Conservation (phyloP, 2,888 invertebrate genomes). For the Altica lythri region DNA sequence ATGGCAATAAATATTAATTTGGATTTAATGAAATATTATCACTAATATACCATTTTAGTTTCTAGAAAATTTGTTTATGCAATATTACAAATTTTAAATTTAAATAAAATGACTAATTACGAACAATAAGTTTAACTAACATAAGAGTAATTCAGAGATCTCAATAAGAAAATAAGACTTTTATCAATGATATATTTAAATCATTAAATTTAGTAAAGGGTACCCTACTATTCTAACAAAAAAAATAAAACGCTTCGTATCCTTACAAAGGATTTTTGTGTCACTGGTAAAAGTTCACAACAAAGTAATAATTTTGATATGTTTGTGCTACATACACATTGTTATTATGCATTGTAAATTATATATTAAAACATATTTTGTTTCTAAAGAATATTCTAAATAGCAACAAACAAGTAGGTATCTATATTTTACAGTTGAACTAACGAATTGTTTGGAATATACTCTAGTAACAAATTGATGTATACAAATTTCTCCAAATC, state of each 20-base stretch:
- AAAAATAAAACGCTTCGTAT: too few species aligned
- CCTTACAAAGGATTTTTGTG: too few species aligned
- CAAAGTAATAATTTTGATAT: slow-evolving; percentile 32
- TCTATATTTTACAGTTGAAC: background rate
- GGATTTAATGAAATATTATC: slow-evolving; percentile 26
- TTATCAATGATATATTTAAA: slow-evolving; percentile 3
- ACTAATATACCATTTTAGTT: slow-evolving; percentile 32
- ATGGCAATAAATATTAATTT: too few species aligned
- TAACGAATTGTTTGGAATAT: slow-evolving; percentile 19
- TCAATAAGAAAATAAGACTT: slow-evolving; percentile 21
- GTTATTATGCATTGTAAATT: slow-evolving; percentile 34
- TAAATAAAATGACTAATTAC: slow-evolving; percentile 18
- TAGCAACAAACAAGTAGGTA: background rate
- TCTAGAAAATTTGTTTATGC: slow-evolving; percentile 28
- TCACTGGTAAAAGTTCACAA: background rate
- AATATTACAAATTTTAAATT: slow-evolving; percentile 14
- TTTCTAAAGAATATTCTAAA: slow-evolving; percentile 16
- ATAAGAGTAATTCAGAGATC: slow-evolving; percentile 28
- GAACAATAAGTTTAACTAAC: slow-evolving; percentile 19
- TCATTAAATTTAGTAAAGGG: too few species aligned
- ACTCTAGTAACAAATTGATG: slow-evolving; percentile 10
- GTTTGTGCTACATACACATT: slow-evolving; percentile 34
- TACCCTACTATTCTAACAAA: too few species aligned
- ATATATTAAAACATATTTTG: slow-evolving; percentile 22
- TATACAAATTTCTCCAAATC: slow-evolving; percentile 1